Percentiles rank a stretch among this genome's conserved stretches.
phyloP scores from a whole-genome alignment of 2,797 vertebrate genomes.

The Synaphobranchus kaupii region DNA sequence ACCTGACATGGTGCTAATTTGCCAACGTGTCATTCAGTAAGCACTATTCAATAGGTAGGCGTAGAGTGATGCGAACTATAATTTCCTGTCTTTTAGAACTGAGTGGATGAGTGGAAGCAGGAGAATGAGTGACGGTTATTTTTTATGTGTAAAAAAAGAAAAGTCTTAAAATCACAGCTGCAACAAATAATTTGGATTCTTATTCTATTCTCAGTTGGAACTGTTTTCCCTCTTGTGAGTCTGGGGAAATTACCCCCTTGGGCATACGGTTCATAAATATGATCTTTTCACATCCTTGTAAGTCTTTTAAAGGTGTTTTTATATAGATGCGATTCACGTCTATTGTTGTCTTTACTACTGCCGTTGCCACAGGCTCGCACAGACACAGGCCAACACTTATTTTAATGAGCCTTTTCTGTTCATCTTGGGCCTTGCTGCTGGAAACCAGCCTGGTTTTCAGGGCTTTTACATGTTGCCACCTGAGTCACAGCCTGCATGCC shows the following conservation, averaged over 20 bases:
- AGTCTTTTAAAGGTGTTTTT: not conserved
- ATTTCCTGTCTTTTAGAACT: not conserved
- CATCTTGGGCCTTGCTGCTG: not conserved
- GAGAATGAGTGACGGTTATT: not conserved
- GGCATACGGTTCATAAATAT: not conserved
- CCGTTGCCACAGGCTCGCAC: not conserved
- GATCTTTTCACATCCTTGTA: not conserved
- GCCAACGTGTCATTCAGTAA: conserved; percentile 28
- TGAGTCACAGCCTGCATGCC: not conserved
- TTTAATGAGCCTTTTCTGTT: not conserved
- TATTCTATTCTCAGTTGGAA: not conserved
- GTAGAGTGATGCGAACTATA: not conserved
- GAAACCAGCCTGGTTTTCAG: not conserved
- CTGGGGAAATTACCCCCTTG: not conserved
- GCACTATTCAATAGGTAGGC: conserved; percentile 31
- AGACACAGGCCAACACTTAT: not conserved
- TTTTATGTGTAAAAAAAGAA: not conserved
- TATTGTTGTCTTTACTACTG: not conserved
- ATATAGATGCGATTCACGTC: not conserved
- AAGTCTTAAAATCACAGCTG: not conserved
- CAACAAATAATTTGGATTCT: not conserved
- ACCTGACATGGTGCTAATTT: conserved; percentile 40
- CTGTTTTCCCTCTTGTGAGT: not conserved
- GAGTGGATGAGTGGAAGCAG: not conserved
- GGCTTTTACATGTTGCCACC: not conserved